A percentile compares a stretch with the other conserved stretches of the same genome.
phyloP scores from a whole-genome alignment of 2,113 vertebrate species.

The Chrysemys picta region DNA sequence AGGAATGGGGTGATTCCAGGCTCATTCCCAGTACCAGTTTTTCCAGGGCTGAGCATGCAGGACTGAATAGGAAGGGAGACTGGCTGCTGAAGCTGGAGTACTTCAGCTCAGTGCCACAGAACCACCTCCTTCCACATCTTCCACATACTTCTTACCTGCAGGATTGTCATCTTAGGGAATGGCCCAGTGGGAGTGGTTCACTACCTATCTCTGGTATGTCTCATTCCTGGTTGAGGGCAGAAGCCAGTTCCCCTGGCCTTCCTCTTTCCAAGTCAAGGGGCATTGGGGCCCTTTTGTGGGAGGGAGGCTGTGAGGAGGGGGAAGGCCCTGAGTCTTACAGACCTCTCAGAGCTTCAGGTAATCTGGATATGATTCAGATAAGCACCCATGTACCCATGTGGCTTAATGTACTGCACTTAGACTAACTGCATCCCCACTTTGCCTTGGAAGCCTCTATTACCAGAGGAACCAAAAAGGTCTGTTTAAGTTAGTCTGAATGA shows the following conservation, averaged over 20 bases:
- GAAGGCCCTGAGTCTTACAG: neutral
- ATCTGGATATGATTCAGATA: neutral
- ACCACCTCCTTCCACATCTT: neutral
- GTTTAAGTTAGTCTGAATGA: neutral
- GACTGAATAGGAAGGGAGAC: neutral
- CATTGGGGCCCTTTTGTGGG: neutral
- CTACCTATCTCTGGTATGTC: neutral
- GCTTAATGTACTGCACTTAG: neutral
- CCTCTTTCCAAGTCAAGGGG: neutral
- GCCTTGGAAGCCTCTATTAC: neutral
- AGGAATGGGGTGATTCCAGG: slow-evolving; percentile 59
- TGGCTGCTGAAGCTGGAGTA: neutral
- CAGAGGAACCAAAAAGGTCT: rapidly evolving
- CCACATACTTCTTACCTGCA: neutral
- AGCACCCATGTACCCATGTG: neutral
- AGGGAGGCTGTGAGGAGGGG: neutral
- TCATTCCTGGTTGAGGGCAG: neutral
- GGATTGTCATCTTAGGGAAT: neutral
- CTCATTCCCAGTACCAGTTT: neutral
- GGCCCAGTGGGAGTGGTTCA: neutral
- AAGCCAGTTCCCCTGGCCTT: neutral
- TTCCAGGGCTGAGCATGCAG: neutral
- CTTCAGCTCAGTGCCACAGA: neutral
- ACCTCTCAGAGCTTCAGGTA: neutral
- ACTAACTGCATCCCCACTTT: neutral